Base-by-base conservation (phyloP, 2,797 vertebrate genomes). In the Acrocephalus scirpaceus region DNA sequence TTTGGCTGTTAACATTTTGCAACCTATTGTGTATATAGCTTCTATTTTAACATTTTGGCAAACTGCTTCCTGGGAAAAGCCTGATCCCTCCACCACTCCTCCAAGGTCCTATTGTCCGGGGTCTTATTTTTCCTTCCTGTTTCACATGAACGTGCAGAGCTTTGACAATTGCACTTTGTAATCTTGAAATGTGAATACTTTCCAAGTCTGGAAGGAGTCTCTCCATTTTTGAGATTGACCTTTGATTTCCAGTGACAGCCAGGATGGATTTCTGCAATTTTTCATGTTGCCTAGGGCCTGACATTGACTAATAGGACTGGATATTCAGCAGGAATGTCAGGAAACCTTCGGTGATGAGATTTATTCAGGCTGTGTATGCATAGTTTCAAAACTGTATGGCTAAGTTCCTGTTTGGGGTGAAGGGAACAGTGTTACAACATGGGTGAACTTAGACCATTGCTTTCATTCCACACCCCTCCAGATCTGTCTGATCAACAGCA, bases 241-340 rank as follows among this genome's bases (percentile, higher is more conserved):
- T 96, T 91, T 88, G 85, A 86, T 96, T 94, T 93, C 92, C 70
- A 78, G 11, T 86, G 93, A 94, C 95, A 96, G 87, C 82, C 79
- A 94, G 92, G 86, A 94, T 92, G 69, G 50, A 96, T 96, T 94
- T 97, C 93, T 94, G 84, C 76, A 86, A 86, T 93, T 93, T 94
- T 92, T 96, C 69, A 38, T 53, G 56, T 80, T 80, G 76, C 91
- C 48, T n/a, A 47, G 56, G 53, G 87, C 51, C 91, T 92, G 95
- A 93, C 82, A 69, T 93, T 95, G 95, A 95, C 86, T 95, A 95
- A 96, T 96, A 92, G 76, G 66, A 51, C 62, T 80, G 91, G 91
- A 90, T 91, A 95, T 96, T 89, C 84, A 86, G 69, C 72, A 83
- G 86, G 75, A 91, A 87, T 90, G 73, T 66, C 85, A 92, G 89